Evolutionary conservation across 92 coral and sea anemone genomes (phyloP).

Genomic region (Parazoanthus darwini): DNA sequence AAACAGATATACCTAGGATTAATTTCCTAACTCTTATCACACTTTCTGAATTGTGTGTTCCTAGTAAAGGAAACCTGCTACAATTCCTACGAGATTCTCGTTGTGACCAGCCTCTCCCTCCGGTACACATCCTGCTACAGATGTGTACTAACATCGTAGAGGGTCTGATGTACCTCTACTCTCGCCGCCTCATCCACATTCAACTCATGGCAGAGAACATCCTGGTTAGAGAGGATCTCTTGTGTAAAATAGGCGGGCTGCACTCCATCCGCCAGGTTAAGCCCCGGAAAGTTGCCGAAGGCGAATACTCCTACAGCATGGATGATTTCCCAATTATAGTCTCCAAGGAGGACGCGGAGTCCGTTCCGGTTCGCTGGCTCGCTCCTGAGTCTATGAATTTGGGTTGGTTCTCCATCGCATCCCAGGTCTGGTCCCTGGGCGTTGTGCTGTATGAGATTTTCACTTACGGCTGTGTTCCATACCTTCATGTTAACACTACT

Average conservation of each 20-base stretch:
- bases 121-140: slow-evolving; percentile 1
- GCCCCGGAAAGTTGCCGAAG: not conserved
- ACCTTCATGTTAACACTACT: not conserved
- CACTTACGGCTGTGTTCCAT: slow-evolving; percentile 39
- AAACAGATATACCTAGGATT: not conserved
- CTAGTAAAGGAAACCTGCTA: slow-evolving; percentile 7
- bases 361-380: slow-evolving; percentile 50
- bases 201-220: slow-evolving; percentile 29
- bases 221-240: not conserved
- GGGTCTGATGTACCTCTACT: not conserved
- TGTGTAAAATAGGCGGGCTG: slow-evolving; percentile 12
- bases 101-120: not conserved
- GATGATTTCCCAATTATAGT: not conserved
- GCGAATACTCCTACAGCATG: slow-evolving; percentile 21
- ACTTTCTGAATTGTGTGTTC: not conserved
- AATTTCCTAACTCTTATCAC: not conserved
- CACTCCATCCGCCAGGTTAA: slow-evolving; percentile 13
- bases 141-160: slow-evolving; percentile 14
- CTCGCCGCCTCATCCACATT: slow-evolving; percentile 13
- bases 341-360: not conserved
- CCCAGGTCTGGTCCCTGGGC: slow-evolving; percentile 40
- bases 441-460: slow-evolving; percentile 26
- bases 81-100: slow-evolving; percentile 19
- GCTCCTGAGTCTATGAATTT: slow-evolving; percentile 51
- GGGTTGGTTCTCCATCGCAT: slow-evolving; percentile 30